These are phyloP conservation scores for Scolopax mira DNA, from an alignment of 2,113 vertebrate genomes.

Conservation along the genomic window DNA sequence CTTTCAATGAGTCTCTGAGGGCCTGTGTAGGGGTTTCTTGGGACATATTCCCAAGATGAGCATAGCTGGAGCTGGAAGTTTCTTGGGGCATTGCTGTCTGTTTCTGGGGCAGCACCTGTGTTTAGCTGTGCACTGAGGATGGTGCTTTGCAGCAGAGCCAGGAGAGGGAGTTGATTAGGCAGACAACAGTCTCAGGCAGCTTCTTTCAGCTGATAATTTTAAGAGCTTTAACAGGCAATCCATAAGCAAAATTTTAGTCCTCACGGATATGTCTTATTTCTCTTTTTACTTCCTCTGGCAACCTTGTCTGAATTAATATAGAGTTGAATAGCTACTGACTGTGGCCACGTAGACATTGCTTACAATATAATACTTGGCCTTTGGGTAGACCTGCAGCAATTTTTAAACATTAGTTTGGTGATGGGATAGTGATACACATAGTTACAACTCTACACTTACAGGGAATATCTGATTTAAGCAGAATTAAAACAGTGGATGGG, in stretches of 20 bases:
- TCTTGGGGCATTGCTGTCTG: not conserved
- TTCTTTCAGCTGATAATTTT: slow-evolving; percentile 49
- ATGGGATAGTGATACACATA: not conserved
- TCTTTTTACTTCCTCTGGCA: not conserved
- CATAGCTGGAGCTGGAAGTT: not conserved
- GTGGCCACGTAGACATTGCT: not conserved
- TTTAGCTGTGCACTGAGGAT: not conserved
- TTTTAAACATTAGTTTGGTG: not conserved
- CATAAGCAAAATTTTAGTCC: not conserved
- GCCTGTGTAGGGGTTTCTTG: not conserved
- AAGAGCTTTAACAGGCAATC: not conserved
- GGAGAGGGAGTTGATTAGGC: slow-evolving; percentile 42
- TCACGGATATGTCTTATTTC: not conserved
- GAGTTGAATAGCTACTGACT: not conserved
- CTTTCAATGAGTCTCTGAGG: not conserved
- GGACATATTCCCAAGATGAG: not conserved
- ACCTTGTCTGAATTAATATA: not conserved
- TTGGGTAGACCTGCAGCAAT: slow-evolving; percentile 24
- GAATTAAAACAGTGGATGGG: slow-evolving; percentile 24
- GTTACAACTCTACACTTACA: not conserved
- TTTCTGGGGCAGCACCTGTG: not conserved
- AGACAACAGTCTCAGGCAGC: slow-evolving; percentile 38
- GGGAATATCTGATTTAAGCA: slow-evolving; percentile 20
- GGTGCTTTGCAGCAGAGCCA: not conserved
- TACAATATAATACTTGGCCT: not conserved